Evolutionary conservation across 2,797 vertebrate species (phyloP).

Genomic region (Sitta carolinensis): DNA sequence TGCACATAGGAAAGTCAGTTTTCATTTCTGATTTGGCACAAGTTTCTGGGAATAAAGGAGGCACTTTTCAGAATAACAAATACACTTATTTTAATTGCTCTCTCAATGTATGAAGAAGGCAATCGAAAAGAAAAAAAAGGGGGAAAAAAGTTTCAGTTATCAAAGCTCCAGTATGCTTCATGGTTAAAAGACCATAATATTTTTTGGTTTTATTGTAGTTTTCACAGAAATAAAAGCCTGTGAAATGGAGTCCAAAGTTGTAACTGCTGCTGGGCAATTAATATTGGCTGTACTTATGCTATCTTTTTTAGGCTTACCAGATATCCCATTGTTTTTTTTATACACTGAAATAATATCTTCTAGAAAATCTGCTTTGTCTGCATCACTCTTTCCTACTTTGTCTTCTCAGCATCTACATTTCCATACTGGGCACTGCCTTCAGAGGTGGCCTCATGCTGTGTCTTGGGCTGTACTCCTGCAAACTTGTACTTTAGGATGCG

Average conservation of each 20-base stretch:
- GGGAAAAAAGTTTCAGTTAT: not conserved
- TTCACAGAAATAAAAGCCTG: not conserved
- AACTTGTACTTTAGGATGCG: not conserved
- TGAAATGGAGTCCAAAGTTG: not conserved
- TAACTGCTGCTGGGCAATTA: not conserved
- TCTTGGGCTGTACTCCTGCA: rapidly evolving
- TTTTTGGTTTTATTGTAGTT: not conserved
- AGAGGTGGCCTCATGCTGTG: not conserved
- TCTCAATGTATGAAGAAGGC: not conserved
- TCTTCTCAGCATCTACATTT: not conserved
- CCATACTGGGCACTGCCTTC: not conserved
- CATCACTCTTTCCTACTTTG: not conserved
- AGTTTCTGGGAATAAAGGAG: not conserved
- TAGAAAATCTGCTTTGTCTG: not conserved
- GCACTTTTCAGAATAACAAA: not conserved
- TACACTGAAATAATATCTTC: not conserved
- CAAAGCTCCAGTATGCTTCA: not conserved
- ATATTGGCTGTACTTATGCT: not conserved
- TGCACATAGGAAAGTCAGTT: not conserved
- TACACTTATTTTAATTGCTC: not conserved
- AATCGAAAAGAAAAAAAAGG: not conserved
- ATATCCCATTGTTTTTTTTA: not conserved
- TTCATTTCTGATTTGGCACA: not conserved
- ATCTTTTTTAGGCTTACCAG: not conserved
- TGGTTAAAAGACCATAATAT: not conserved